These are phyloP conservation scores for Percopsis transmontana DNA, from an alignment of 2,113 vertebrate genomes.

Conservation along the genomic window DNA sequence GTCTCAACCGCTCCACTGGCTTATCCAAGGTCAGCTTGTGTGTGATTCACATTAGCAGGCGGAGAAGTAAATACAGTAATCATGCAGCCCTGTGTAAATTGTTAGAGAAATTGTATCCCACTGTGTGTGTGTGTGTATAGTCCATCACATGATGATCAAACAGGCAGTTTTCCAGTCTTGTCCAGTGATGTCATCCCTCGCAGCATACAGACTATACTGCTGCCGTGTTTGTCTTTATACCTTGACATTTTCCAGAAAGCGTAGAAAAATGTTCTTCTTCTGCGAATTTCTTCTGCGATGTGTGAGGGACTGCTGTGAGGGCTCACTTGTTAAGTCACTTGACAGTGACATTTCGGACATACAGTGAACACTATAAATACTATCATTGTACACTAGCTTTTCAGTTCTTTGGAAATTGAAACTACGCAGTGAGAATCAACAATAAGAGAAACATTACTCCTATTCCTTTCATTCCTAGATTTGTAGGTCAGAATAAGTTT, in stretches of 20 bases:
- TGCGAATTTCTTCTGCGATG: slow-evolving; percentile 16
- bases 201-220: slow-evolving; percentile 60
- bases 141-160: slow-evolving; percentile 47
- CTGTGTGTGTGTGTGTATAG: slow-evolving; percentile 14
- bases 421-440: too few relatives aligned
- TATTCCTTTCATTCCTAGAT: too few relatives aligned
- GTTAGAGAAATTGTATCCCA: slow-evolving; percentile 42
- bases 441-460: too few relatives aligned
- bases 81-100: slow-evolving; percentile 39
- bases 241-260: slow-evolving; percentile 58
- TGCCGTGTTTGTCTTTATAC: slow-evolving; percentile 59
- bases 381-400: slow-evolving; percentile 10
- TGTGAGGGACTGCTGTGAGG: background rate
- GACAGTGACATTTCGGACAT: slow-evolving; percentile 44
- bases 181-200: slow-evolving; percentile 65
- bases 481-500: too few relatives aligned
- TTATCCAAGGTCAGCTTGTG: background rate
- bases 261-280: slow-evolving; percentile 45
- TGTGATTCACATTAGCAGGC: slow-evolving; percentile 6
- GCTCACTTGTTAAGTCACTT: background rate
- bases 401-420: too few relatives aligned
- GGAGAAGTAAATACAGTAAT: slow-evolving; percentile 20
- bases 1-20: background rate
- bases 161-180: slow-evolving; percentile 53
- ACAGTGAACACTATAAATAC: slow-evolving; percentile 38